Evolutionary conservation across 92 coral and sea anemone species (phyloP).

Genomic region (Porites lobata): DNA sequence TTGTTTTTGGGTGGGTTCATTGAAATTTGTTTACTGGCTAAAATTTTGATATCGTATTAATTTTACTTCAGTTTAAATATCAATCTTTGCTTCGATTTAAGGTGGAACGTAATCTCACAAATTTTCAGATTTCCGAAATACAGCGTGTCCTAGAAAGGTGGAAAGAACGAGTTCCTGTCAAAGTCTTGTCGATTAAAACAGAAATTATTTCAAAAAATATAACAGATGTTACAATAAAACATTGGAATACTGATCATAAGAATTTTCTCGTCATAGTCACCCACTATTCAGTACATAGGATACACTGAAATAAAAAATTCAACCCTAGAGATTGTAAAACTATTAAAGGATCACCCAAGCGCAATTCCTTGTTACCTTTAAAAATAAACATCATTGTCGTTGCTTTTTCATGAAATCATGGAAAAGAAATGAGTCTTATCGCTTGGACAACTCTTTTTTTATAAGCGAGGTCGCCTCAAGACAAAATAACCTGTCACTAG

Average conservation of each 20-base stretch:
- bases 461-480: conserved; percentile 22
- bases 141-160: too few relatives aligned
- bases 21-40: too few relatives aligned
- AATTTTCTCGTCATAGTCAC: neutral
- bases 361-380: neutral
- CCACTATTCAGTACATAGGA: neutral
- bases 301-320: neutral
- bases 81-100: too few relatives aligned
- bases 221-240: neutral
- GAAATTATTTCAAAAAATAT: neutral
- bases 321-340: neutral
- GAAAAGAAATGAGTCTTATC: conserved; percentile 48
- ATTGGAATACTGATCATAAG: neutral
- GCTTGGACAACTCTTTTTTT: conserved; percentile 37
- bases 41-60: too few relatives aligned
- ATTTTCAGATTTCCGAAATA: neutral
- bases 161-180: neutral
- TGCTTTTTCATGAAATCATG: conserved; percentile 41
- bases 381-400: conserved; percentile 31
- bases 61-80: too few relatives aligned
- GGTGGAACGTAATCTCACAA: neutral
- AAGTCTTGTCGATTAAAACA: neutral
- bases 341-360: conserved; percentile 18
- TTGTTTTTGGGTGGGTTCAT: too few relatives aligned
- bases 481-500: conserved; percentile 51